phyloP scores from a whole-genome alignment of 2,888 invertebrate species.

The Hanleya hanleyi region DNA sequence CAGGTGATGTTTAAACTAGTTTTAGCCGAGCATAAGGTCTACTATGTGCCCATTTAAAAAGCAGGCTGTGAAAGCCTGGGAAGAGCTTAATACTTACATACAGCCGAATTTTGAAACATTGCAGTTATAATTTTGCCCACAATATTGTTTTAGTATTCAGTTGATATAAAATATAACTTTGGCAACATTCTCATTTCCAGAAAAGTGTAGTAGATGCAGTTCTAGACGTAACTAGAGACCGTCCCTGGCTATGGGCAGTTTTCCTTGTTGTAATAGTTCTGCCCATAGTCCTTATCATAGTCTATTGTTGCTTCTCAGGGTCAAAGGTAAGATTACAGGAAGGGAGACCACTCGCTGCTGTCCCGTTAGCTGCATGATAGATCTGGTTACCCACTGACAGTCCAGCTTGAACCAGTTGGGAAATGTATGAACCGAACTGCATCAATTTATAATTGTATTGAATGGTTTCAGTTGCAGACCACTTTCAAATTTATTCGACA shows the following conservation, averaged over 20 bases:
- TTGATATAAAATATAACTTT: no score
- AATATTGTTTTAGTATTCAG: no score
- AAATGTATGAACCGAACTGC: neutral
- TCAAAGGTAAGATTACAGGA: conserved; percentile 47
- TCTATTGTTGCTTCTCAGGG: conserved; percentile 82
- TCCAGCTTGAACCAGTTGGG: neutral
- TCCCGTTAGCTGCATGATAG: neutral
- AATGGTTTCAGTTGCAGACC: conserved; percentile 21
- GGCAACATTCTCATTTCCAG: conserved; percentile 58
- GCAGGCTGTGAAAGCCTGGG: no score
- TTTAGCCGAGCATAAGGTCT: no score
- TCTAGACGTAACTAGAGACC: conserved; percentile 85
- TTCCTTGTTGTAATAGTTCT: conserved; percentile 85
- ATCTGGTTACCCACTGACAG: neutral
- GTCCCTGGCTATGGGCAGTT: conserved; percentile 94
- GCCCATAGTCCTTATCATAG: conserved; percentile 85
- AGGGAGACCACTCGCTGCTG: neutral
- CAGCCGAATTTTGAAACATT: no score
- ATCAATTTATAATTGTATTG: conserved; percentile 1
- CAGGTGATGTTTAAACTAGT: no score
- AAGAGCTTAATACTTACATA: no score
- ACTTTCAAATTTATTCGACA: no score
- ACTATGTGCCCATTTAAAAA: no score
- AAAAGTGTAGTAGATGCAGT: conserved; percentile 69
- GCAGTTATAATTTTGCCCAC: no score